Conservation (phyloP, 2,888 invertebrate genomes). For the Baccha elongata region DNA sequence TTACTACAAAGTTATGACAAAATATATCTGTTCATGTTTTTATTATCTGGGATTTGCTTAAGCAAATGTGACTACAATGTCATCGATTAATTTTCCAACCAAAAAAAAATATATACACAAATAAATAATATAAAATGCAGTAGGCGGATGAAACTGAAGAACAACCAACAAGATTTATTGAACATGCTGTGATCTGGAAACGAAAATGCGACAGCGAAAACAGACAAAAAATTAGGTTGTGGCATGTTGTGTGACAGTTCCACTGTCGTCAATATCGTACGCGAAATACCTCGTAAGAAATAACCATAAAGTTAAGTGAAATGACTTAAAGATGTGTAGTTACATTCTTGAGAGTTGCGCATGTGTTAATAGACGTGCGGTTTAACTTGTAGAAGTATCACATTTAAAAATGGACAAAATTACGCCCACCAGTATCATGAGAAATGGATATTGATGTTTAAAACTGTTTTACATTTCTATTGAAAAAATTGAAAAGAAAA, state of each 20-base stretch:
- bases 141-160: constrained; percentile 62
- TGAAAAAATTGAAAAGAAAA: neutral
- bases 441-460: constrained; percentile 32
- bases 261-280: constrained; percentile 72
- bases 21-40: constrained; percentile 53
- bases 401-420: constrained; percentile 52
- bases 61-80: constrained; percentile 57
- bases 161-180: constrained; percentile 66
- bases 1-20: constrained; percentile 67
- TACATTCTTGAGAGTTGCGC: constrained; percentile 45
- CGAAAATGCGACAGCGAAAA: constrained; percentile 64
- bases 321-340: constrained; percentile 71
- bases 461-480: constrained; percentile 37
- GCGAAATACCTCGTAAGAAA: constrained; percentile 65
- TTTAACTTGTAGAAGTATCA: constrained; percentile 49
- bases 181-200: constrained; percentile 67
- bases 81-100: constrained; percentile 51
- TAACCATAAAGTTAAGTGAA: constrained; percentile 67
- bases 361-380: constrained; percentile 57
- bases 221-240: constrained; percentile 73
- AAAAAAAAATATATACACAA: constrained; percentile 13
- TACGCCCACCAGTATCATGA: constrained; percentile 53
- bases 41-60: constrained; percentile 43
- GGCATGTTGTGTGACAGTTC: constrained; percentile 69
- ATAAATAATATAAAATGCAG: constrained; percentile 26